Conservation (phyloP, 2,888 invertebrate genomes). For the Ypsolopha sequella region DNA sequence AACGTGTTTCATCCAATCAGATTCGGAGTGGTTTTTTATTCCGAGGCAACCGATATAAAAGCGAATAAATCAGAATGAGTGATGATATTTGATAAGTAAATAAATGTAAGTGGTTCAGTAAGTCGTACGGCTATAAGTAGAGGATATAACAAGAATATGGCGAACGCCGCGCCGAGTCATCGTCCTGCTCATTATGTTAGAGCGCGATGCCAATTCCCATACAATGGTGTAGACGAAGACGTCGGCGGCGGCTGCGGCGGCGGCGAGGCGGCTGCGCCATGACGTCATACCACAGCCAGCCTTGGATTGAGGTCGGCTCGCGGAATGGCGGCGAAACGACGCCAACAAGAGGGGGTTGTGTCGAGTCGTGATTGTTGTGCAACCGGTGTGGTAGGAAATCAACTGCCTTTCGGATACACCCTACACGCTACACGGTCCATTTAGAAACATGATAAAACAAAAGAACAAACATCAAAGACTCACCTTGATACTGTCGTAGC, state of each 20-base stretch:
- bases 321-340: constrained; percentile 53
- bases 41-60: not conserved
- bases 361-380: not conserved
- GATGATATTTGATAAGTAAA: not conserved
- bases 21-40: not conserved
- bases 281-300: constrained; percentile 59
- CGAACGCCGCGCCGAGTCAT: constrained; percentile 33
- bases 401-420: constrained; percentile 4
- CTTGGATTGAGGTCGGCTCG: constrained; percentile 62
- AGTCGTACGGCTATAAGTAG: constrained; percentile 7
- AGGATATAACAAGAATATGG: constrained; percentile 13
- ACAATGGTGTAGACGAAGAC: constrained; percentile 42
- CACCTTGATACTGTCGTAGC: constrained; percentile 99
- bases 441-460: not conserved
- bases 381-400: not conserved
- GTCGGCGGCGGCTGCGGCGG: constrained; percentile 19
- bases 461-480: constrained; percentile 35
- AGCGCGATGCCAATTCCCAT: constrained; percentile 49
- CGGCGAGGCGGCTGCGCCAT: constrained; percentile 23
- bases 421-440: too few relatives aligned
- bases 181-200: constrained; percentile 48
- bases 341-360: constrained; percentile 16
- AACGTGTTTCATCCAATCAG: too few relatives aligned
- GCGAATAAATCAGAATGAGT: not conserved
- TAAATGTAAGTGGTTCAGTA: not conserved